These are phyloP conservation scores for Acanthiza pusilla DNA, from an alignment of 2,797 vertebrate genomes.

Conservation along the genomic window DNA sequence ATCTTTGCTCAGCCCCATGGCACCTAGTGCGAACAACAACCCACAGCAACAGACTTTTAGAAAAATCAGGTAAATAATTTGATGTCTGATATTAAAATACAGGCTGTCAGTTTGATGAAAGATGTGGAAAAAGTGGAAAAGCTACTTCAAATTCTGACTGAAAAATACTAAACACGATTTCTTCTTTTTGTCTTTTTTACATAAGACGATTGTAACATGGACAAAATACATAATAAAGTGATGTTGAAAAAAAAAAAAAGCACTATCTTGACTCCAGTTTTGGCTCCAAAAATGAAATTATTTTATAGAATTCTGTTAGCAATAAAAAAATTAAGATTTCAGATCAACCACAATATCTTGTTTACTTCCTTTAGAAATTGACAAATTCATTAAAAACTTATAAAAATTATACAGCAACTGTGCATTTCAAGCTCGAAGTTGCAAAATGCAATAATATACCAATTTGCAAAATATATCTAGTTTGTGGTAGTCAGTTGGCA, in stretches of 20 bases:
- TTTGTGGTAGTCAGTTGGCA: background rate
- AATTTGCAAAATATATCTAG: background rate
- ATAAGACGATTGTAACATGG: background rate
- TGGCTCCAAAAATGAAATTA: background rate
- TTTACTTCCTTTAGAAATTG: background rate
- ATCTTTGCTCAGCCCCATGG: background rate
- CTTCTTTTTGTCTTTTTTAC: background rate
- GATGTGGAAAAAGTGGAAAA: background rate
- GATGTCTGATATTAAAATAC: constrained; percentile 3
- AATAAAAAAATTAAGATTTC: background rate
- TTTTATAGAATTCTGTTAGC: background rate
- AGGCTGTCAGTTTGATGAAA: background rate
- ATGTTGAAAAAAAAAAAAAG: constrained; percentile 1
- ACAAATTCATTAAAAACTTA: background rate
- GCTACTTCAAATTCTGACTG: background rate
- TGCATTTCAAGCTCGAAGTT: background rate
- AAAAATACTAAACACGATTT: background rate
- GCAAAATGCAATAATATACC: background rate
- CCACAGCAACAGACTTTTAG: background rate
- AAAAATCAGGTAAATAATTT: constrained; percentile 5
- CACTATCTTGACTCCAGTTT: background rate
- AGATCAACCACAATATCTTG: background rate
- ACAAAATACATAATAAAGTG: background rate
- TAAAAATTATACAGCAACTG: background rate
- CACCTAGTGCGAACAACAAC: background rate